Evolutionary conservation across 2,888 invertebrate genomes (phyloP), one percentile per base, ranked within the genome.

Genomic region (Ornithoptera alexandrae): DNA sequence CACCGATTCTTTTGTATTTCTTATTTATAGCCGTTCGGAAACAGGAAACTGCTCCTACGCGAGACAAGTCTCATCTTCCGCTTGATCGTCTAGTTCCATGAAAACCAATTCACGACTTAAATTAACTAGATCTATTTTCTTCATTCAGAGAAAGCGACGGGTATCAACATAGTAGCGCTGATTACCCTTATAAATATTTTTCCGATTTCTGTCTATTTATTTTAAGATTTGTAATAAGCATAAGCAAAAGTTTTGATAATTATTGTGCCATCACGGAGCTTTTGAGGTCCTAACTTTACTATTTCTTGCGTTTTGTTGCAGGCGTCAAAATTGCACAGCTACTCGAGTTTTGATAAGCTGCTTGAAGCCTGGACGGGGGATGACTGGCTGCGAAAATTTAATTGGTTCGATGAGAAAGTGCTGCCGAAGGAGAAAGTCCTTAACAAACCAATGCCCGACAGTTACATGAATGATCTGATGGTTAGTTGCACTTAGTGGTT

Each of bases 381-480:
- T 62, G 84, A 89, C 36, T 92, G 87, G 86, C 82, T 90, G 17
- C 79, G 86, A 71, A 83, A 83, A 68, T 81, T 83, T 71, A 72
- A 79, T n/a, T 86, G 84, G 84, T 81, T 84, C 70, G 78, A 79
- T n/a, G 79, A 84, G 58, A 84, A 85, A 61, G 82, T 84, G 39
- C 77, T 92, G 73, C 91, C 91, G 18, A 81, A 81, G 72, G 81
- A 82, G 58, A 90, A 90, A 76, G 76, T 79, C 60, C 79, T 86
- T 20, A 76, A 83, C 71, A 73, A 82, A 70, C 70, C 72, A 22
- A 78, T 86, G 77, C 75, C 85, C 30, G 81, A 85, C 17, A 81
- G 84, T 72, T 80, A 85, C 72, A 77, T 89, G 76, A 78, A 80
- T 60, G 62, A 78, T 22, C 76, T 90, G 73, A 85, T 89, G 85